Evolutionary conservation across 2,888 invertebrate genomes (phyloP).

Genomic region (Oscheius myriophilus): DNA sequence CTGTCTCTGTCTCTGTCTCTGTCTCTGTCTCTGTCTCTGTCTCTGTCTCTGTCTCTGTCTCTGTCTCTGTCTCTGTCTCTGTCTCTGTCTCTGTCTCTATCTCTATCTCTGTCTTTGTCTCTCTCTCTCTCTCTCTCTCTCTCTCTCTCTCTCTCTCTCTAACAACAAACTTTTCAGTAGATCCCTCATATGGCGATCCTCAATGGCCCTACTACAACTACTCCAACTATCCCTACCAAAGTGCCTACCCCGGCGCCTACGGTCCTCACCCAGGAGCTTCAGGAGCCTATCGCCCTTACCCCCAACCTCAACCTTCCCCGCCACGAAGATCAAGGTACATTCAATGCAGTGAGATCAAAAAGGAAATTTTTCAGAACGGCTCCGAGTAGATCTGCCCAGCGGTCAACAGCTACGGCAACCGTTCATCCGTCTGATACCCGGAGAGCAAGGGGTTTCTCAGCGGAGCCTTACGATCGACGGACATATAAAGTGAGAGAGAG

Average conservation of each 20-base stretch:
- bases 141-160: background rate
- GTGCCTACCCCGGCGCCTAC: slow-evolving; percentile 51
- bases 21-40: no score
- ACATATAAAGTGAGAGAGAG: slow-evolving; percentile 18
- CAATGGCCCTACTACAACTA: slow-evolving; percentile 39
- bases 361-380: slow-evolving; percentile 46
- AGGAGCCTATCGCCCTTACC: slow-evolving; percentile 58
- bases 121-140: background rate
- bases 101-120: no score
- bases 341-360: background rate
- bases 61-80: no score
- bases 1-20: no score
- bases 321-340: slow-evolving; percentile 52
- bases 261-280: slow-evolving; percentile 51
- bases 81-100: no score
- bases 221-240: slow-evolving; percentile 40
- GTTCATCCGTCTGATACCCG: slow-evolving; percentile 26
- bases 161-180: slow-evolving; percentile 4
- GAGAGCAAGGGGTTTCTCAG: slow-evolving; percentile 50
- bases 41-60: no score
- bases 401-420: slow-evolving; percentile 30
- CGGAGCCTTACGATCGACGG: slow-evolving; percentile 42
- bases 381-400: slow-evolving; percentile 48
- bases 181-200: slow-evolving; percentile 21
- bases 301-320: slow-evolving; percentile 58